Evolutionary conservation across 2,113 vertebrate species (phyloP), one percentile per base, ranked within the genome.

Genomic region (Ancistrus triradiatus): DNA sequence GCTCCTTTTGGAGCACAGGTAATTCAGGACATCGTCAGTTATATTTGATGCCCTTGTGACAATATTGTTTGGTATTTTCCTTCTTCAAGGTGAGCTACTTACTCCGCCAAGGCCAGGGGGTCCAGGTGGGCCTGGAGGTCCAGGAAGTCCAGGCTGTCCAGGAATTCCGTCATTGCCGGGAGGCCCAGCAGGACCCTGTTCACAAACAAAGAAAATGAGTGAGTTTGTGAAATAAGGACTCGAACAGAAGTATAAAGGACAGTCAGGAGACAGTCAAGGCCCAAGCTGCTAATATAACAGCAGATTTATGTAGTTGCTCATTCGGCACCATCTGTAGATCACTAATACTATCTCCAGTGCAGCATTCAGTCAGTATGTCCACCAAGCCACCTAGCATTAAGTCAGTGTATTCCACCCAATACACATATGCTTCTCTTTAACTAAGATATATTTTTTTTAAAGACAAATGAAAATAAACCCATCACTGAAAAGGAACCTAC

Each of bases 91-190:
- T 61, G 13, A 28, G 5, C 18, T 68, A 95, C 93, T 93, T 91
- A 96, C 94, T 90, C 95, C 95, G 78, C 91, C 93, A 31, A 97
- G 91, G 84, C 95, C 95, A 56, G 92, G 86, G 63, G 91, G 90
- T 67, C 95, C 93, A 68, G 95, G 91, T 2, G 89, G 91, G 28
- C 95, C 94, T 7, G 93, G 90, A 68, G 88, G 93, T 35, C 93
- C 95, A 0, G 91, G 89, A 9, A 80, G 71, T 5, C 95, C 95
- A 56, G 91, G 90, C 70, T 90, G 82, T 73, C 95, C 95, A 0
- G 89, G 90, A 66, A 88, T 88, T 73, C 95, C 95, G 78, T 96
- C 93, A 74, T 88, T 91, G 78, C 95, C 95, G 47, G 92, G 77
- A 66, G 78, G 83, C 68, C 94, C 94, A 13, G 85, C 3, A 47